phyloP scores from a whole-genome alignment of 2,797 vertebrate species.

The Agapornis canus region DNA sequence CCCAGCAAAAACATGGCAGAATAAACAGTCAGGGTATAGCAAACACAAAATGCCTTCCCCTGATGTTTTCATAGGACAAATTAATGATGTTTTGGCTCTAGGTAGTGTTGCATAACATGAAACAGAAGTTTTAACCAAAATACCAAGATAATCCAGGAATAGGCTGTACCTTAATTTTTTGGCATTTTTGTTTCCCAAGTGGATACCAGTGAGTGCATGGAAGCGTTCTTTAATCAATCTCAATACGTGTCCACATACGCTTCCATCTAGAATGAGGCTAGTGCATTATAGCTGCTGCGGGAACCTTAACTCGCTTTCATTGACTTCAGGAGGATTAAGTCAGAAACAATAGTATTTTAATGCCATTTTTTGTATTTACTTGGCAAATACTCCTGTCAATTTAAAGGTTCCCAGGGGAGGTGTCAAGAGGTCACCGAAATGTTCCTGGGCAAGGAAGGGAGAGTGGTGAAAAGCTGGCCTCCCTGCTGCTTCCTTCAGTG shows the following conservation, averaged over 20 bases:
- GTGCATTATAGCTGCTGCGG: not conserved
- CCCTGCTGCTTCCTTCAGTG: not conserved
- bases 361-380: conserved; percentile 14
- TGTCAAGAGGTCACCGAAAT: conserved; percentile 21
- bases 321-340: conserved; percentile 14
- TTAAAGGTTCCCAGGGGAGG: conserved; percentile 10
- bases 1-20: not conserved
- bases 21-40: not conserved
- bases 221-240: not conserved
- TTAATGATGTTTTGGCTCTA: not conserved
- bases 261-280: not conserved
- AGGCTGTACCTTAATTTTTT: not conserved
- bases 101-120: not conserved
- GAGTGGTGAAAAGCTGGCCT: not conserved
- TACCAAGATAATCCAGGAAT: not conserved
- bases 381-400: not conserved
- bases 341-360: conserved; percentile 36
- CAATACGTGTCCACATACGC: not conserved
- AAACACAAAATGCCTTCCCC: not conserved
- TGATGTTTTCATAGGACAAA: not conserved
- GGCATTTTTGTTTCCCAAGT: not conserved
- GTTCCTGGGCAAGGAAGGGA: not conserved
- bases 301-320: not conserved
- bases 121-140: not conserved
- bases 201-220: not conserved